Percentiles rank a stretch among this genome's conserved stretches.
These are phyloP conservation scores for Ptilorrhoa leucosticta DNA, from an alignment of 2,113 vertebrate species.

Conservation along the genomic window DNA sequence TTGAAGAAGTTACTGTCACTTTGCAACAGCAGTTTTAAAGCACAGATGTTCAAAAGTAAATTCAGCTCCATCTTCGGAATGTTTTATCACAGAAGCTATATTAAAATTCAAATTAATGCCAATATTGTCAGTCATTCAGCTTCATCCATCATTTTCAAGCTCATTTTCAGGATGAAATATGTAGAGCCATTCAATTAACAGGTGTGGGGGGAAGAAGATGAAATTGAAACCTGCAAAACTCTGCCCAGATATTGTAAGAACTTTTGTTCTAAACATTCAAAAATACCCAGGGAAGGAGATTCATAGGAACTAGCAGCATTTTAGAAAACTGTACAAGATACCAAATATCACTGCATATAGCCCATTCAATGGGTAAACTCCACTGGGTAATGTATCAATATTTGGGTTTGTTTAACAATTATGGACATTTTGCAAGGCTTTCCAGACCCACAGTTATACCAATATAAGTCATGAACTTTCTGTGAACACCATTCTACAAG, in stretches of 20 bases:
- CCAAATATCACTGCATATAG: background rate
- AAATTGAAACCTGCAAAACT: background rate
- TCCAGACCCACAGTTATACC: background rate
- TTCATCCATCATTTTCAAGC: background rate
- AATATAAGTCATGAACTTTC: background rate
- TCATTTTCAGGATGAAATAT: background rate
- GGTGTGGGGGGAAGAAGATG: background rate
- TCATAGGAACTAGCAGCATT: background rate
- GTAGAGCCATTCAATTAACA: background rate
- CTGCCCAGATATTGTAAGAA: background rate
- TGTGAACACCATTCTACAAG: background rate
- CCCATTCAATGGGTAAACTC: background rate
- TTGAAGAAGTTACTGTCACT: background rate
- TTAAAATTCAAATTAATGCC: background rate
- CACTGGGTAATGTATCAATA: fast-evolving
- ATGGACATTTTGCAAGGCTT: background rate
- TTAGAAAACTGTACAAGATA: background rate
- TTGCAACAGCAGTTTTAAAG: background rate
- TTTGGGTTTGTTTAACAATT: fast-evolving
- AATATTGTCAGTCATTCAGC: background rate
- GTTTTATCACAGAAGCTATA: background rate
- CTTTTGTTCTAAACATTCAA: background rate
- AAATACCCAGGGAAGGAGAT: background rate
- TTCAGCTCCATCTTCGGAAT: background rate
- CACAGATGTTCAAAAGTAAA: background rate